Evolutionary conservation across 2,113 vertebrate genomes (phyloP), one percentile per base, ranked within the genome.

Genomic region (Cololabis saira): DNA sequence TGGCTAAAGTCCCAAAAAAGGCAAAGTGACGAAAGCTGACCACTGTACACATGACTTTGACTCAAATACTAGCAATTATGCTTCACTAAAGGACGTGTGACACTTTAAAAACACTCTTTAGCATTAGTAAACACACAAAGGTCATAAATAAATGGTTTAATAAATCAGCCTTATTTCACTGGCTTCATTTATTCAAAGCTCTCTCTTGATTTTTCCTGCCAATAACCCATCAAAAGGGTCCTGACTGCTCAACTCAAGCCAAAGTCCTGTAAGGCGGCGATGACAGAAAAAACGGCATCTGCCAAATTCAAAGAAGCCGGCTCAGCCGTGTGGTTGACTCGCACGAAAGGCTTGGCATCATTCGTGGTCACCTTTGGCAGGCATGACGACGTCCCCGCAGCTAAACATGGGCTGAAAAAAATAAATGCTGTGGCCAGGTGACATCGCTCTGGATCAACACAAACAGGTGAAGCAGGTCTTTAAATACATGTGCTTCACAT

Each of bases 301-400:
- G 42, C 48, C 55, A 76, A 80, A 87, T 64, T 67, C 56, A 66
- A n/a, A 80, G 78, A 53, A 81, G 82, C 87, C 85, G 86, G 68
- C 77, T 90, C 76, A 83, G 88, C 83, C 70, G 33, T 84, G 77
- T 17, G 78, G 78, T 76, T 3, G 10, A 49, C 74, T 81, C 70
- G 61, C 56, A 77, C 57, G 53, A 70, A 78, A 56, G 53, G 17
- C 1, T 40, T 74, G 71, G 58, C 78, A 86, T 80, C 45, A 77
- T 57, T 45, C 42, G 63, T n/a, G 64, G 81, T 74, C 47, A 53
- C 40, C 27, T 52, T 66, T 87, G 83, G 84, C 81, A 64, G 41
- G 40, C 13, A 18, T 12, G 21, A 53, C 52, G 78, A 78, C 78
- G 72, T 30, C 33, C 27, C 13, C 47, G 12, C 45, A 47, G 74